These are phyloP conservation scores for Asteroscopus sphinx DNA, from an alignment of 2,888 invertebrate species.

Conservation along the genomic window DNA sequence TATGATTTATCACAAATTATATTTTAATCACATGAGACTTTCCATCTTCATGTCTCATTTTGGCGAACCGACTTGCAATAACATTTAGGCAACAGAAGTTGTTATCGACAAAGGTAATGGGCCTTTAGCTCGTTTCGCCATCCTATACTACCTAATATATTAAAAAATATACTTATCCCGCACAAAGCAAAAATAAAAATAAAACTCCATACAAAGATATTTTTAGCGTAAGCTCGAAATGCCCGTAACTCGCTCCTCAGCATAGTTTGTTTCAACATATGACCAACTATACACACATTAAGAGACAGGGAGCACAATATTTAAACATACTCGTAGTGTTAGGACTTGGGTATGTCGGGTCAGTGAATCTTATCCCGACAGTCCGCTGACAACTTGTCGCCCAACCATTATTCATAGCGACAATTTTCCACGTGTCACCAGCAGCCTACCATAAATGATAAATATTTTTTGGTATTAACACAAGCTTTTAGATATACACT, in stretches of 20 bases:
- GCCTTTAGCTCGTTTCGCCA: no score
- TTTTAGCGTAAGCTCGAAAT: slow-evolving; percentile 4
- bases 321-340: slow-evolving; percentile 33
- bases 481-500: slow-evolving; percentile 35
- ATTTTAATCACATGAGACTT: no score
- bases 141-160: no score
- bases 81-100: no score
- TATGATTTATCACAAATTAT: no score
- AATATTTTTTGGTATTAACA: slow-evolving; percentile 64
- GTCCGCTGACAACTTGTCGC: slow-evolving; percentile 73
- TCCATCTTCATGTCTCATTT: no score
- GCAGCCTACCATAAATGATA: slow-evolving; percentile 71
- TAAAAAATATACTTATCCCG: no score
- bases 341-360: slow-evolving; percentile 40
- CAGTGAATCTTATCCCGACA: slow-evolving; percentile 57
- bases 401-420: slow-evolving; percentile 80
- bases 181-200: no score
- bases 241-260: slow-evolving; percentile 7
- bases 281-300: slow-evolving; percentile 23
- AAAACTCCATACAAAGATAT: no score
- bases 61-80: no score
- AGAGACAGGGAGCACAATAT: slow-evolving; percentile 37
- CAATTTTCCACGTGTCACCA: slow-evolving; percentile 83
- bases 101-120: no score
- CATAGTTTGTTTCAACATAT: slow-evolving; percentile 7